Conservation (phyloP, 1,140 invertebrate species). For the Lysiphlebus fabarum region DNA sequence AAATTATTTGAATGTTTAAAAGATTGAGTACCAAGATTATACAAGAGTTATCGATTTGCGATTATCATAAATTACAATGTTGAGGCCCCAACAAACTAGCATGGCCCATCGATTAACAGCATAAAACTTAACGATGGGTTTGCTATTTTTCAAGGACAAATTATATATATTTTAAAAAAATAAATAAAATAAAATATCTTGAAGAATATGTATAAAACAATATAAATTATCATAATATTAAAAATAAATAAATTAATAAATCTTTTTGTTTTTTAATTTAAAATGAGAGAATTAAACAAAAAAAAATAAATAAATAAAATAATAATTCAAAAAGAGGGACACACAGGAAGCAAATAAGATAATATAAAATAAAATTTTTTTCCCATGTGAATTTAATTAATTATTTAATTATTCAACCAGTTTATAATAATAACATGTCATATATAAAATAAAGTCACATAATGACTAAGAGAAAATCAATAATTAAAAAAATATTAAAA, state of each 20-base stretch:
- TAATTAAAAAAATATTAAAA: too few relatives aligned
- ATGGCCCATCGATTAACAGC: constrained; percentile 34
- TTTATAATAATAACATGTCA: constrained; percentile 18
- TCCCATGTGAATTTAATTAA: constrained; percentile 25
- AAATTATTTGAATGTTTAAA: constrained; percentile 31
- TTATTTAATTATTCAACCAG: constrained; percentile 21
- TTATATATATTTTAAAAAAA: too few relatives aligned
- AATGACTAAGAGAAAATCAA: constrained; percentile 21
- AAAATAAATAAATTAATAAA: background rate
- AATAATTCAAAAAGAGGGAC: constrained; percentile 5
- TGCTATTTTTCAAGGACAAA: too few relatives aligned
- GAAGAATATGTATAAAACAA: too few relatives aligned
- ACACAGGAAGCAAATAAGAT: constrained; percentile 24
- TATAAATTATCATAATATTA: background rate
- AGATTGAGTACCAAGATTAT: constrained; percentile 30
- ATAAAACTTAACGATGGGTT: constrained; percentile 42
- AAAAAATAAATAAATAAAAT: background rate
- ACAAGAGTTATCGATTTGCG: constrained; percentile 41
- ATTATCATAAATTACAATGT: constrained; percentile 45
- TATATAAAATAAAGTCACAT: constrained; percentile 20
- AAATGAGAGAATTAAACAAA: background rate
- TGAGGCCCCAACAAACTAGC: constrained; percentile 1
- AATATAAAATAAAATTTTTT: background rate
- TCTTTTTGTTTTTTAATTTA: too few relatives aligned
- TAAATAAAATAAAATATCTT: too few relatives aligned